A percentile compares a stretch with the other conserved stretches of the same genome.
These are phyloP conservation scores for Catalaphyllia jardinei DNA, from an alignment of 64 coral and sea anemone genomes.

Conservation along the genomic window DNA sequence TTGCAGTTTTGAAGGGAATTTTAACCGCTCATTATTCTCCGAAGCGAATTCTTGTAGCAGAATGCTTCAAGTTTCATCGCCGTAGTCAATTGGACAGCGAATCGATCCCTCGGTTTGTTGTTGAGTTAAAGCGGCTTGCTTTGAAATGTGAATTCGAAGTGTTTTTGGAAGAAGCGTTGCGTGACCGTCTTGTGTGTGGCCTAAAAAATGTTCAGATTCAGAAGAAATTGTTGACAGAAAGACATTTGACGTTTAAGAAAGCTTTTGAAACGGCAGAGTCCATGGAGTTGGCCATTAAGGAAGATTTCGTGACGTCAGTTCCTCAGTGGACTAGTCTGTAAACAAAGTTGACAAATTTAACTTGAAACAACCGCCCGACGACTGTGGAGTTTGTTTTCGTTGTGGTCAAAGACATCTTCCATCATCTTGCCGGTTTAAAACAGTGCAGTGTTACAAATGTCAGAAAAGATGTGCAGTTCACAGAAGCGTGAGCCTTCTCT, in stretches of 20 bases:
- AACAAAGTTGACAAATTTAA: not conserved
- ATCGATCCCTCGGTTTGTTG: constrained; percentile 29
- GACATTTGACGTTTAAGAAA: constrained; percentile 17
- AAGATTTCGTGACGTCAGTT: not conserved
- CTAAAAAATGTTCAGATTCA: not conserved
- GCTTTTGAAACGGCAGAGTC: constrained; percentile 14
- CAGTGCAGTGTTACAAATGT: not conserved
- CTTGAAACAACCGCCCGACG: not conserved
- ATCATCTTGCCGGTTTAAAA: not conserved
- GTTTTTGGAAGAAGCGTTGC: constrained; percentile 12
- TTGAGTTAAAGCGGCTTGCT: constrained; percentile 12
- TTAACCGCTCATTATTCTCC: constrained; percentile 39
- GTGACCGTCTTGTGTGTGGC: not conserved
- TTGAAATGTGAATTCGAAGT: not conserved
- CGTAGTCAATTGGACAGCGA: constrained; percentile 19
- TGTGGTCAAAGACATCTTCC: constrained; percentile 1
- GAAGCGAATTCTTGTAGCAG: constrained; percentile 51
- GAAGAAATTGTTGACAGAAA: constrained; percentile 13
- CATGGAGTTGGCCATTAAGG: constrained; percentile 5
- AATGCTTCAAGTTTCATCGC: constrained; percentile 51
- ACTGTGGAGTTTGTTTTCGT: not conserved
- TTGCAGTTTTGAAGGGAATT: constrained; percentile 10
- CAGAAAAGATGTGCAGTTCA: not conserved
- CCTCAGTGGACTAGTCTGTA: too few relatives aligned
- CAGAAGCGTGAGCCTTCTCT: not conserved